A percentile compares a stretch with the other conserved stretches of the same genome.
Evolutionary conservation across 2,888 invertebrate genomes (phyloP).

Genomic region (Dione vanillae): DNA sequence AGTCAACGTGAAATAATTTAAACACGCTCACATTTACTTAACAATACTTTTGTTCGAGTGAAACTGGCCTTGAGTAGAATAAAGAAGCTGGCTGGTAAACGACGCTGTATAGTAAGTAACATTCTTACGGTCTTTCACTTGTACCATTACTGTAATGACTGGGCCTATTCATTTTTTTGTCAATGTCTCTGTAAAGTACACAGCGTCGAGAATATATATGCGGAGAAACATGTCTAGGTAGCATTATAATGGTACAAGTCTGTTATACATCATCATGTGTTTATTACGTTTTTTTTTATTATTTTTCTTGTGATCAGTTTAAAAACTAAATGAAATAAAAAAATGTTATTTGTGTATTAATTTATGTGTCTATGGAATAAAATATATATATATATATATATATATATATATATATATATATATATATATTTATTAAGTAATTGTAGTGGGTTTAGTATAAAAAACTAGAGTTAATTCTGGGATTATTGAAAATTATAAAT

Average conservation of each 20-base stretch:
- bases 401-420: too few species aligned
- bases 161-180: conserved; percentile 22
- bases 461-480: too few species aligned
- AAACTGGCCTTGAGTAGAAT: conserved; percentile 45
- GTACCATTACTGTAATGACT: conserved; percentile 32
- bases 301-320: background rate
- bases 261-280: too few species aligned
- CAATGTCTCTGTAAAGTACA: background rate
- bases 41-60: conserved; percentile 47
- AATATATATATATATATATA: background rate
- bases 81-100: conserved; percentile 39
- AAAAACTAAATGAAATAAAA: too few species aligned
- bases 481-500: background rate
- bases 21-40: conserved; percentile 40
- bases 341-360: too few species aligned
- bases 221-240: background rate
- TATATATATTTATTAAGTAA: too few species aligned
- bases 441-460: too few species aligned
- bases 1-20: conserved; percentile 32
- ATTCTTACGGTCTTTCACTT: conserved; percentile 20
- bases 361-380: too few species aligned
- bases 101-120: conserved; percentile 8
- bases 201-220: conserved; percentile 10
- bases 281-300: background rate
- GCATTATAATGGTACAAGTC: background rate